Evolutionary conservation across 2,113 vertebrate species (phyloP), one percentile per base, ranked within the genome.

Genomic region (Alethe castanea): DNA sequence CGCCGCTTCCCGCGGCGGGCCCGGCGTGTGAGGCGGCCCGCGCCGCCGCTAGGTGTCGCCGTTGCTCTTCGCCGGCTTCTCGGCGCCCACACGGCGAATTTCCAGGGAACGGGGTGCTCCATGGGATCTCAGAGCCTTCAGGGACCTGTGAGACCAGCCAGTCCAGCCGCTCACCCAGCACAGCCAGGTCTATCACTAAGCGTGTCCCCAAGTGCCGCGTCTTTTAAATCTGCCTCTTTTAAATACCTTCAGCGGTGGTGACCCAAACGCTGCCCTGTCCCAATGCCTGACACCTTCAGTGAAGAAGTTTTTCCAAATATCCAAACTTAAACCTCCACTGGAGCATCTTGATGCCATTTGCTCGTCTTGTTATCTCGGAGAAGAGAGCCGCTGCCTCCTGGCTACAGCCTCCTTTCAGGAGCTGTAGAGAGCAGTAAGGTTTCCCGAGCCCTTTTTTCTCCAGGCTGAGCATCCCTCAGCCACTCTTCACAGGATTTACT

Each of bases 31-130:
- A 19, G 22, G 53, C 16, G 19, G 38, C 2, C 2, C 26, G 0
- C 7, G 1, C 1, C 28, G 19, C 91, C 96, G 47, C 96, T 87
- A 95, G 97, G 47, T 96, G 97, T 62, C 96, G 57, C 19, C 77
- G 6, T 94, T 92, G 95, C 74, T 67, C 97, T 91, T 81, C 24
- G 54, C 8, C 17, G 29, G 3, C 0, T 10, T 11, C 2, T 15
- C 3, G 52, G 77, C 36, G 8, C 44, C 14, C 42, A 0, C 57
- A 1, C 4, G 2, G 17, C 8, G 26, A 0, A 0, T 29, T 61
- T 26, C 9, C 54, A 2, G 45, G 29, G 20, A 8, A 1, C 1
- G 23, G 7, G n/a, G 11, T 3, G 1, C 44, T 54, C 50, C 45
- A 0, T 13, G 47, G 54, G 16, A 9, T 4, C 47, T 0, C 62